Base-by-base conservation (phyloP, 1,140 invertebrate species). In the Parapsyche elsis region DNA sequence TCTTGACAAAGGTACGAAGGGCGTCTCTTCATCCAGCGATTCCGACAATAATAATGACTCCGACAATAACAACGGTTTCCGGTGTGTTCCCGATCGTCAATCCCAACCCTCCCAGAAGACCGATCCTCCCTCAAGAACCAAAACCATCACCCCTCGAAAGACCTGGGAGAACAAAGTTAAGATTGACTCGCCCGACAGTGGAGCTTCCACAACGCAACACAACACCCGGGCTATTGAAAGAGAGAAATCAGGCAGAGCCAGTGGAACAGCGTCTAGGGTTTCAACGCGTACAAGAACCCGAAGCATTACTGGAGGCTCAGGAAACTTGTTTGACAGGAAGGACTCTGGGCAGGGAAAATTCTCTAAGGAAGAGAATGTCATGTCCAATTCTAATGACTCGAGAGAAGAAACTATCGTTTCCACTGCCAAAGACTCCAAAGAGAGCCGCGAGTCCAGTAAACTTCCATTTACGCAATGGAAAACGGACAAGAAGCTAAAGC, bases 81-180 rank as follows among this genome's bases (percentile, higher is more conserved):
- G n/a, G n/a, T n/a, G n/a, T n/a, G n/a, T n/a, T n/a, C n/a, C 87
- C 59, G 84, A 82, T 86, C 85, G 79, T 86, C 86, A 38, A 49
- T 87, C 86, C 81, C 84, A 87, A 71, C 86, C 87, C n/a, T 84
- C 86, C 5, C 84, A 86, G 81, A 86, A 87, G 38, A 81, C 86
- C 84, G 87, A 86, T 81, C 86, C 86, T 79, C 78, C 88, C 86
- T 85, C 84, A 16, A 64, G 79, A 83, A 24, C 64, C 21, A 30
- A 1, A 30, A 38, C 44, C 46, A 84, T 89, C 88, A 84, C 89
- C 89, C 86, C 91, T 90, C 87, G 90, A 90, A 93, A 92, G 90
- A 90, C 92, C 90, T 92, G 92, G 86, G 93, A 94, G 88, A 94
- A 93, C 93, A 94, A 94, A 93, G 92, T 93, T 93, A 94, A 94